Base-by-base conservation (phyloP, 2,797 vertebrate species). In the Chanos chanos region DNA sequence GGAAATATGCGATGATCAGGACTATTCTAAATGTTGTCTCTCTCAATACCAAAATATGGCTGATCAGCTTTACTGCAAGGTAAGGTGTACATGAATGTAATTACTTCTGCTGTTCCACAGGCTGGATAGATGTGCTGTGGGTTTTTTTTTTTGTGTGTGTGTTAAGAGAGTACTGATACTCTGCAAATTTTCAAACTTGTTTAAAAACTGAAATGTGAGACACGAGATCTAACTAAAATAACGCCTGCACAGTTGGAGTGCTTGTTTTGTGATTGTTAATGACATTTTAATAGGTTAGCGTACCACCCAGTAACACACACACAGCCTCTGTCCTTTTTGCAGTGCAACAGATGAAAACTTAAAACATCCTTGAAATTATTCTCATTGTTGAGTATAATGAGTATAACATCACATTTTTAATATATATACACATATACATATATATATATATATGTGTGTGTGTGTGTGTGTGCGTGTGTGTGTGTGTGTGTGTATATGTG, bases 51-150 rank as follows among this genome's bases (percentile, higher is more conserved):
- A n/a, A 22, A 87, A 79, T 79, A 67, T 67, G 18, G 44, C 13
- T 0, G 67, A 82, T 3, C 78, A 80, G 54, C 78, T 79, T 0
- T 87, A 87, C 47, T 56, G 63, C 37, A 72, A 86, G 86, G 87
- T 89, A 86, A 78, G 43, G 40, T 6, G 22, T n/a, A n/a, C n/a
- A n/a, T n/a, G n/a, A n/a, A n/a, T n/a, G n/a, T n/a, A n/a, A n/a
- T n/a, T n/a, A n/a, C n/a, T n/a, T n/a, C n/a, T n/a, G n/a, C n/a
- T n/a, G n/a, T n/a, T n/a, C n/a, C n/a, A n/a, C n/a, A n/a, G n/a
- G n/a, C n/a, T n/a, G n/a, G n/a, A n/a, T n/a, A n/a, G n/a, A n/a
- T n/a, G n/a, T n/a, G n/a, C n/a, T n/a, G n/a, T n/a, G n/a, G n/a
- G n/a, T n/a, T n/a, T n/a, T n/a, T n/a, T n/a, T 19, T 19, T 8